Evolutionary conservation across 2,888 invertebrate genomes (phyloP).

Genomic region (Hydropsyche betteni): DNA sequence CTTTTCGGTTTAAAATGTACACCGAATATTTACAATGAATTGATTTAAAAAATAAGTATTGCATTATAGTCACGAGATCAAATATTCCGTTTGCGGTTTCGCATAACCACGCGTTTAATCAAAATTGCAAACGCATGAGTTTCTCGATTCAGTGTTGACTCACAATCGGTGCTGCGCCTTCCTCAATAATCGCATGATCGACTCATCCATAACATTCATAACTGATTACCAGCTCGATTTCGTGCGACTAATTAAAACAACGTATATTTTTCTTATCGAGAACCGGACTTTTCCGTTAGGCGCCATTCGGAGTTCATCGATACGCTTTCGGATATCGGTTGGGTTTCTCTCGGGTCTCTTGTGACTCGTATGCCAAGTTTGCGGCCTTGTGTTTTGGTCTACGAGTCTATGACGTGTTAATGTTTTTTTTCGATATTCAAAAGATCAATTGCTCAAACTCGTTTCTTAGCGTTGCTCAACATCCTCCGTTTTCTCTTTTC

Average conservation of each 20-base stretch:
- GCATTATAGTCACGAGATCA: background rate
- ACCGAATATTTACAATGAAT: too few species aligned
- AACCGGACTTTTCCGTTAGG: constrained; percentile 37
- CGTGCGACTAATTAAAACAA: constrained; percentile 27
- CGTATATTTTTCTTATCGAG: constrained; percentile 24
- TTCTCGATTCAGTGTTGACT: background rate
- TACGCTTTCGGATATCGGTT: too few species aligned
- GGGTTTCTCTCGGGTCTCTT: too few species aligned
- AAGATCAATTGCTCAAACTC: too few species aligned
- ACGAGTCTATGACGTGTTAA: too few species aligned
- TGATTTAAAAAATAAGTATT: background rate
- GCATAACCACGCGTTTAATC: background rate
- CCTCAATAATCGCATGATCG: constrained; percentile 1
- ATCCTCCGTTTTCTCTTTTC: too few species aligned
- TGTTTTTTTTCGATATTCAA: too few species aligned
- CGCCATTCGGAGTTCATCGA: constrained; percentile 11
- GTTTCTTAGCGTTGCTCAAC: too few species aligned
- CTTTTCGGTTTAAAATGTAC: background rate
- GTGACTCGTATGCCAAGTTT: too few species aligned
- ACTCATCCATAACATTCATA: background rate
- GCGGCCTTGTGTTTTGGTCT: too few species aligned
- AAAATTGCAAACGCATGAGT: background rate
- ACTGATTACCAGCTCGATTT: constrained; percentile 16
- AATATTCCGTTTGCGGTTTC: constrained; percentile 9
- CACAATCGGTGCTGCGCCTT: background rate